Evolutionary conservation across 1,140 invertebrate species (phyloP).

Genomic region (Euglossa dilemma): DNA sequence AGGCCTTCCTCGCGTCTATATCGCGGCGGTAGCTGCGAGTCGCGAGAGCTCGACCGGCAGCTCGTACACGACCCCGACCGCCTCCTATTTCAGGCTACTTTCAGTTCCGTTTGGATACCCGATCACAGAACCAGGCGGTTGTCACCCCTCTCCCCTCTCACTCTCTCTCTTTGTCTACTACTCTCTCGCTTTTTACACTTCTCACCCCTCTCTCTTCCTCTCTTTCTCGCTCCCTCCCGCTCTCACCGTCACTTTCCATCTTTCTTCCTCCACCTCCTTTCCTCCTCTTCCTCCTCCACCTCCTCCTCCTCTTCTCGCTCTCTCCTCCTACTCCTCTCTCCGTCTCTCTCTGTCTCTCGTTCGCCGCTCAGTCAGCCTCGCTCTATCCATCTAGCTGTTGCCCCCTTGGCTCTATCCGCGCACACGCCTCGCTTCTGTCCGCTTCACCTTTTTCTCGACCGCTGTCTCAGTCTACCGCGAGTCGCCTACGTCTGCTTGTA

Average conservation of each 20-base stretch:
- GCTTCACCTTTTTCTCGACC: slow-evolving; percentile 44
- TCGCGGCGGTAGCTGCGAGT: slow-evolving; percentile 68
- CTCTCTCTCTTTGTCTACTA: slow-evolving; percentile 16
- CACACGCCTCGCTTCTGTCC: slow-evolving; percentile 51
- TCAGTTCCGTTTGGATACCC: slow-evolving; percentile 65
- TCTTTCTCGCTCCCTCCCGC: background rate
- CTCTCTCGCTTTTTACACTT: background rate
- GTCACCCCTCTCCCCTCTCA: slow-evolving; percentile 36
- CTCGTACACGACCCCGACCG: slow-evolving; percentile 66
- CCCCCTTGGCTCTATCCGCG: slow-evolving; percentile 51
- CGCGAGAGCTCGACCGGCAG: slow-evolving; percentile 64
- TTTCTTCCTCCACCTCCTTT: background rate
- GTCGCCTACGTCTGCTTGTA: slow-evolving; percentile 52
- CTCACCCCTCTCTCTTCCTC: background rate
- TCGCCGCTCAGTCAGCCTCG: background rate
- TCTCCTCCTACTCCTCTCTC: slow-evolving; percentile 39
- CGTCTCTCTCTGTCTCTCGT: slow-evolving; percentile 29
- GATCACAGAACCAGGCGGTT: slow-evolving; percentile 62
- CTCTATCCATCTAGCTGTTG: slow-evolving; percentile 39
- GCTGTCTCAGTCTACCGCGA: slow-evolving; percentile 63
- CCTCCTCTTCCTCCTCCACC: background rate
- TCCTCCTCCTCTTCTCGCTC: slow-evolving; percentile 10
- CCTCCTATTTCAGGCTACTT: slow-evolving; percentile 65
- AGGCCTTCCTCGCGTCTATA: slow-evolving; percentile 63
- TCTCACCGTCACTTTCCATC: background rate